Base-by-base conservation (phyloP, 2,113 vertebrate species). In the Poicephalus meyeri region DNA sequence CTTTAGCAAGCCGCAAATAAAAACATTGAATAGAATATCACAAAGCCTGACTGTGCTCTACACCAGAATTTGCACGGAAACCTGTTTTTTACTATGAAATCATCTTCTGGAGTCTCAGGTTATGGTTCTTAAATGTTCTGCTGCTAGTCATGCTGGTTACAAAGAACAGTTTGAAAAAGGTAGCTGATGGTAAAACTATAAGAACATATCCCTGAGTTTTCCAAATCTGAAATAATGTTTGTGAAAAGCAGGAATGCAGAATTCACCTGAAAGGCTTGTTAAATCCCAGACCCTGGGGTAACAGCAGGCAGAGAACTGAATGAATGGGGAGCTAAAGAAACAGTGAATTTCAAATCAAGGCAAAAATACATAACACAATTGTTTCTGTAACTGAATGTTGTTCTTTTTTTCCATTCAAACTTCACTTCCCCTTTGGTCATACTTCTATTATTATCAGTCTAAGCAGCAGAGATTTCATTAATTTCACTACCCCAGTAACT, bases 321-420 rank as follows among this genome's bases (percentile, higher is more conserved):
- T 33, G 49, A 26, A 41, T 80, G 65, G 31, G 37, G 60, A 68
- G 73, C 72, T 85, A 82, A 91, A 91, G 72, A 82, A 96, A 65
- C 29, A 41, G 50, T 19, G 71, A 64, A 83, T 91, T 96, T 80
- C 65, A 82, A 93, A 93, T 84, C 83, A 81, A 92, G 93, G 87
- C 71, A 83, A 85, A 94, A 94, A 91, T 81, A 91, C 12, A 78
- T 71, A 94, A 83, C 77, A 86, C 74, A 74, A n/a, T 41, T 84
- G 64, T 79, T 93, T 61, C 63, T 56, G 52, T 65, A 88, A 92
- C 25, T 65, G 56, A 89, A 68, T 20, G 35, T 46, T 80, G 53
- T 47, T 93, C 49, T 52, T 31, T 44, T 83, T 78, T 76, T 21
- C 35, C 78, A 64, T 77, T 88, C 64, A 65, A 47, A 64, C 56